Evolutionary conservation across 2,797 vertebrate genomes (phyloP).

Genomic region (Macropus fuliginosus): DNA sequence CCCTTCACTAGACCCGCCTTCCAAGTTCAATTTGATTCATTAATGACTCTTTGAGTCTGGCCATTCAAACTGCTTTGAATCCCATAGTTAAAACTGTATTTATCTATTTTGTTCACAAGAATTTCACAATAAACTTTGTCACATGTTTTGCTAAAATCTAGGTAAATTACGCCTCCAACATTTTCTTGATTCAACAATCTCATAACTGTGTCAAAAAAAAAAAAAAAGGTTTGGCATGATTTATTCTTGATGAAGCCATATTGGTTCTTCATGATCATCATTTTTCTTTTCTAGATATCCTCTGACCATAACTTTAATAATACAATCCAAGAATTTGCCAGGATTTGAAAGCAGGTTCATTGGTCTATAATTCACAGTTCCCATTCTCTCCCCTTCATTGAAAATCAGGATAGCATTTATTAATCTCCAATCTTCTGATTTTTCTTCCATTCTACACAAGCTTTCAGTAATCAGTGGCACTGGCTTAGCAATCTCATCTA

Average conservation of each 20-base stretch:
- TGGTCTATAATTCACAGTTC: background rate
- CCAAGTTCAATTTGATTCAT: background rate
- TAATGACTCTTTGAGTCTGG: background rate
- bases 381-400: background rate
- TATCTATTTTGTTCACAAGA: background rate
- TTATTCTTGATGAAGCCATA: background rate
- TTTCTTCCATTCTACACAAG: background rate
- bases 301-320: background rate
- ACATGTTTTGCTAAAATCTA: background rate
- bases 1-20: background rate
- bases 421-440: background rate
- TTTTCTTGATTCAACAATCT: background rate
- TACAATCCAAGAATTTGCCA: background rate
- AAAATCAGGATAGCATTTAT: background rate
- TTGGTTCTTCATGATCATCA: background rate
- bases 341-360: background rate
- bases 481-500: background rate
- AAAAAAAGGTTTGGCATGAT: background rate
- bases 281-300: background rate
- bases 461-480: background rate
- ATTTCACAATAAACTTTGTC: background rate
- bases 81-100: background rate
- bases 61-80: background rate
- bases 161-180: background rate
- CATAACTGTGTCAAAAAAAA: background rate